Base-by-base conservation (phyloP, 2,113 vertebrate genomes). In the Piprites chloris region DNA sequence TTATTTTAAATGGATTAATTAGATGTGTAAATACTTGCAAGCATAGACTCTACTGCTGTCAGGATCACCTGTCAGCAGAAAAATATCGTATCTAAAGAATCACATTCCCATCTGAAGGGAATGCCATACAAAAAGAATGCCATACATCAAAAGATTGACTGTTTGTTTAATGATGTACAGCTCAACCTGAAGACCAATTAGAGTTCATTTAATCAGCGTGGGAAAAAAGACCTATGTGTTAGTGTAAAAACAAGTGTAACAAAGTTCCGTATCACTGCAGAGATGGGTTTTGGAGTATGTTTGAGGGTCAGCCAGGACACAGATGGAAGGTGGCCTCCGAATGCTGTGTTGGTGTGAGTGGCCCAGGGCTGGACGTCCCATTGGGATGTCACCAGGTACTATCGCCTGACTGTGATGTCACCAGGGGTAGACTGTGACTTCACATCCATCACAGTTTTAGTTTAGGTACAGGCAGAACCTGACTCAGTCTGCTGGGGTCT, bases 371-470 rank as follows among this genome's bases (percentile, higher is more conserved):
- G 49, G 14, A 41, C 17, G 22, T 55, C 11, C 21, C 14, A 23
- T 28, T 77, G 17, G 56, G 56, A 69, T 27, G 8, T 77, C 72
- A 44, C 15, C 27, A 2, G 37, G 0, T 77, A 32, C 63, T 42
- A 35, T 42, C 63, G 37, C 12, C 18, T 41, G 21, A 22, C 26
- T 56, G 47, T 69, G 47, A 49, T 35, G 21, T 76, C 55, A 76
- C 2, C 12, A 49, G 21, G 17, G 3, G 53, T 55, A n/a, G n/a
- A 41, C 11, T 47, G 9, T 2, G 0, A 69, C 32, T 10, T 62
- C 32, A 49, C 8, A 10, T 56, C 8, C 10, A 12, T 13, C n/a
- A 27, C 5, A 22, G 10, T 55, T 69, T 69, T 35, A 32, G 15
- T 55, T 69, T 18, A 32, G n/a, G 41, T 21, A 26, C 10, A 42